Evolutionary conservation across 2,113 vertebrate genomes (phyloP).

Genomic region (Hydrochoerus hydrochaeris): DNA sequence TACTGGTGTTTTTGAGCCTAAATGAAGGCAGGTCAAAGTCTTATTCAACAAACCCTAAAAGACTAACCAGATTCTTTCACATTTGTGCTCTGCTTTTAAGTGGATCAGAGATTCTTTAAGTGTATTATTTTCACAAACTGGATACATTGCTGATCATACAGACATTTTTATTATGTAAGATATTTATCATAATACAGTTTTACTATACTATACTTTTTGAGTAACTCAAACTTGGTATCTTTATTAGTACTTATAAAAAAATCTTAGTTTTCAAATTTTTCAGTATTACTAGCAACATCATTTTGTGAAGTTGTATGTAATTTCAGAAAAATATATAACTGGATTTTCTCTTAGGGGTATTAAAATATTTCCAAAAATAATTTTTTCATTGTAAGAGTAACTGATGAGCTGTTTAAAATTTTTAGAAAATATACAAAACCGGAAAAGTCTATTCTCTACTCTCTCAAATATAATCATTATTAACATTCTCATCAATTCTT

Average conservation of each 20-base stretch:
- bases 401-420: neutral
- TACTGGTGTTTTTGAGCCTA: neutral
- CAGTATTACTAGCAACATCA: neutral
- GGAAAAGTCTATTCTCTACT: neutral
- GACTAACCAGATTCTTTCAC: neutral
- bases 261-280: slow-evolving; percentile 42
- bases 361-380: slow-evolving; percentile 22
- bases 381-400: slow-evolving; percentile 39
- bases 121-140: neutral
- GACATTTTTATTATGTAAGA: slow-evolving; percentile 2
- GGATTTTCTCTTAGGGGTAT: neutral
- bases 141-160: neutral
- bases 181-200: neutral
- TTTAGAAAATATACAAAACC: slow-evolving; percentile 16
- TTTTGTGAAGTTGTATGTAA: neutral
- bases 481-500: neutral
- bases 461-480: neutral
- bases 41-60: neutral
- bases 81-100: neutral
- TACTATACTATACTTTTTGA: neutral
- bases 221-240: neutral
- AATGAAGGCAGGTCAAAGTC: neutral
- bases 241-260: slow-evolving; percentile 11
- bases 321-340: slow-evolving; percentile 20
- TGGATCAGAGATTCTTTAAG: neutral